Base-by-base conservation (phyloP, 2,888 invertebrate species). In the Parnassius glacialis region DNA sequence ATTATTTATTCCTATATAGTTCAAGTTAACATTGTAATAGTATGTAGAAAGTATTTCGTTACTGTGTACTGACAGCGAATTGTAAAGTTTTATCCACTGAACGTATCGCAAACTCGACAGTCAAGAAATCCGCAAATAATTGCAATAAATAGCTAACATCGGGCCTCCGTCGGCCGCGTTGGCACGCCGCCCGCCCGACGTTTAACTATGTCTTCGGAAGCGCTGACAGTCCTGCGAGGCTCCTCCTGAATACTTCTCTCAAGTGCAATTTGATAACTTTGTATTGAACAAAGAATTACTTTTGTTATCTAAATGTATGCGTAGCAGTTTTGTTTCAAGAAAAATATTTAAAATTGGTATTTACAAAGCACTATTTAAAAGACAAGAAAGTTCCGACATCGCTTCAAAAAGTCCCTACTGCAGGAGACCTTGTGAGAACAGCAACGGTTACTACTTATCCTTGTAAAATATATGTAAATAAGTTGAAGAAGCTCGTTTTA, bases 61-160 rank as follows among this genome's bases (percentile, higher is more conserved):
- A 1, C 20, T 55, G 2, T 53, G 16, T 20, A 16, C 16, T 16
- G 41, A 41, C 11, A 48, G 41, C 52, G 59, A 47, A 48, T 51
- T 51, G 56, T 59, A 47, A 52, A 55, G n/a, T 51, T 53, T 20
- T 52, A 47, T 52, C 51, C 45, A 63, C 25, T 34, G 52, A 11
- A 25, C n/a, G 54, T 57, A 52, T 52, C 48, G 57, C 47, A 50
- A 45, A 55, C 62, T 16, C 42, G 45, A 43, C 65, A 67, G 70
- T 75, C 68, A 69, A 68, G 70, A 70, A 75, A 79, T 78, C 74
- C 78, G 70, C 74, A 74, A 81, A 83, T 83, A 79, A 83, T 84
- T 81, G 79, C 77, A 81, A 81, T 80, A 80, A 81, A 84, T 76
- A 78, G 72, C 67, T 70, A 71, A 74, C 62, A 64, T 62, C 52